A percentile compares a stretch with the other conserved stretches of the same genome.
These are phyloP conservation scores for Leuctra nigra DNA, from an alignment of 2,888 invertebrate species.

Conservation along the genomic window DNA sequence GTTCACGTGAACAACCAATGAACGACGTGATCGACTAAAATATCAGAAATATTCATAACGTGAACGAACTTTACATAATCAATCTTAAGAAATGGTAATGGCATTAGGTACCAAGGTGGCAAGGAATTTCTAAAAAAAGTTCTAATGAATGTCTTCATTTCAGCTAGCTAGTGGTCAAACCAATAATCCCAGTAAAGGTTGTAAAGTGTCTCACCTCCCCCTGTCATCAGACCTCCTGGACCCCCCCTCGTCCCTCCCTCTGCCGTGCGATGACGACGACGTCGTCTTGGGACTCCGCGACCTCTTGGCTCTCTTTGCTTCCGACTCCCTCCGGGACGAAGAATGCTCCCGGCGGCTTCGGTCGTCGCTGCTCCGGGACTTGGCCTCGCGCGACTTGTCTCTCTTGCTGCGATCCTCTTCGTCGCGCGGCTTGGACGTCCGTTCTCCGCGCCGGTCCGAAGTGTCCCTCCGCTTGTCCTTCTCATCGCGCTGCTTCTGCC, in stretches of 20 bases:
- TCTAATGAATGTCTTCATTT: no score
- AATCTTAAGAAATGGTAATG: no score
- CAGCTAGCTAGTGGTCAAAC: no score
- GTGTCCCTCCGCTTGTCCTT: conserved; percentile 47
- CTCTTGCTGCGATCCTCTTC: conserved; percentile 22
- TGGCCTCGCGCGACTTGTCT: not conserved
- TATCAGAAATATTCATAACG: no score
- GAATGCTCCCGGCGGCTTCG: not conserved
- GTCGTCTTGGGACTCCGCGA: conserved; percentile 42
- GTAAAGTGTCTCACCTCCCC: conserved; percentile 41
- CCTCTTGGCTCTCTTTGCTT: conserved; percentile 37
- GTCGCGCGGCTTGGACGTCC: conserved; percentile 33
- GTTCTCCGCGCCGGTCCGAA: conserved; percentile 45
- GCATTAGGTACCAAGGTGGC: no score
- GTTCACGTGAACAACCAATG: no score
- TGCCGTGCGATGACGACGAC: conserved; percentile 18
- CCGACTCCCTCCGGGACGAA: not conserved
- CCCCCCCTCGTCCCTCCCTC: conserved; percentile 30
- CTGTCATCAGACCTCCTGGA: conserved; percentile 1
- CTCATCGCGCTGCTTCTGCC: conserved; percentile 46
- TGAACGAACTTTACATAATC: no score
- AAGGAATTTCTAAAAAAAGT: no score
- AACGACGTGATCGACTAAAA: no score
- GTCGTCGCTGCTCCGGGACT: not conserved
- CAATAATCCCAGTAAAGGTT: no score